Evolutionary conservation across 1,140 invertebrate species (phyloP).

Genomic region (Thalassaphorura encarpata): DNA sequence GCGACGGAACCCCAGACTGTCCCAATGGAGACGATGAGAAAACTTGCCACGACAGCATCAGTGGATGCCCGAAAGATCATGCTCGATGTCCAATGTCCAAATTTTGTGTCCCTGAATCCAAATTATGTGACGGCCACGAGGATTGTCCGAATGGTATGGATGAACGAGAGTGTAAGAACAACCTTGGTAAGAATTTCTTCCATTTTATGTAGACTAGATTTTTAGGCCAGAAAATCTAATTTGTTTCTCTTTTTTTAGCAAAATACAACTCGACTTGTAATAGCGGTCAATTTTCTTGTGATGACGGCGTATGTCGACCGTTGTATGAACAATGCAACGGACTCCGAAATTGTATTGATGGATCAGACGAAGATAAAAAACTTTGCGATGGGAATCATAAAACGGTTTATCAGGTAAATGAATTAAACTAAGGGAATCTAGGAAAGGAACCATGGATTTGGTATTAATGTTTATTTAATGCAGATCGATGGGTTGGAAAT

Average conservation of each 20-base stretch:
- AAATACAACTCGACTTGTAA: constrained; percentile 38
- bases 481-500: constrained; percentile 43
- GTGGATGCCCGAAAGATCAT: constrained; percentile 50
- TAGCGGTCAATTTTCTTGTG: constrained; percentile 50
- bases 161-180: constrained; percentile 47
- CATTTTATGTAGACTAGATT: neutral
- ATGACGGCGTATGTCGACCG: constrained; percentile 48
- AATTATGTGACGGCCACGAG: constrained; percentile 54
- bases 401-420: constrained; percentile 43
- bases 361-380: constrained; percentile 59
- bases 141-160: constrained; percentile 74
- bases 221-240: neutral
- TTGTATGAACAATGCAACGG: constrained; percentile 53
- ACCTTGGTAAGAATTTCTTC: neutral
- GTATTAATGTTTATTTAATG: constrained; percentile 41
- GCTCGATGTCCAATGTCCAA: constrained; percentile 60
- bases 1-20: constrained; percentile 53
- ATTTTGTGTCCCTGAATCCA: constrained; percentile 53
- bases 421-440: too few relatives aligned
- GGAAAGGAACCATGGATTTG: neutral
- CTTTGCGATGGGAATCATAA: constrained; percentile 44
- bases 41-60: constrained; percentile 31
- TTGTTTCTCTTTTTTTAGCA: neutral
- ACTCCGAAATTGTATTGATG: constrained; percentile 55
- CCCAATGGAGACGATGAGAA: constrained; percentile 50